Conservation (phyloP, 1,140 invertebrate species). For the Bombus consobrinus region DNA sequence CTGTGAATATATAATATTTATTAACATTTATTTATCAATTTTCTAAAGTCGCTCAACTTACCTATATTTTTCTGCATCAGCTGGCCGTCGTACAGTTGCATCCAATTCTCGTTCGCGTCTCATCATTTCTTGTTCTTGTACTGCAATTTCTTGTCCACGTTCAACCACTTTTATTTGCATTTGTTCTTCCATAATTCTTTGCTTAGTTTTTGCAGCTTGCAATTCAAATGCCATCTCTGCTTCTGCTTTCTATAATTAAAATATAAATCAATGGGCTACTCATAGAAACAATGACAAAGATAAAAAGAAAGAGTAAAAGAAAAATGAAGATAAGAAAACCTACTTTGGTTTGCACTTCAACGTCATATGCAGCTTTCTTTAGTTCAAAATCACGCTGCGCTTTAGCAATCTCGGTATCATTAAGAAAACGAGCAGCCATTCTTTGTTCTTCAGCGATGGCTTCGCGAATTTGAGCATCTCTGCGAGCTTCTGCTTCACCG, state of each 20-base stretch:
- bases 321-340: conserved; percentile 54
- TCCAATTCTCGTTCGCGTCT: conserved; percentile 94
- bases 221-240: conserved; percentile 97
- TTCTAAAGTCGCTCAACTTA: conserved; percentile 49
- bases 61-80: conserved; percentile 96
- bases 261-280: neutral
- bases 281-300: neutral
- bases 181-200: conserved; percentile 97
- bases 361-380: conserved; percentile 98
- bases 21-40: neutral
- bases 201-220: conserved; percentile 97
- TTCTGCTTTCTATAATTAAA: conserved; percentile 89
- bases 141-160: conserved; percentile 94
- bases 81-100: conserved; percentile 94
- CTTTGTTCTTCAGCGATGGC: conserved; percentile 97
- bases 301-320: conserved; percentile 20
- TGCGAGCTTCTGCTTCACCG: conserved; percentile 96
- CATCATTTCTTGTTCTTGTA: conserved; percentile 95
- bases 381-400: conserved; percentile 97
- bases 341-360: conserved; percentile 97
- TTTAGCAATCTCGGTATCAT: conserved; percentile 98
- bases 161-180: conserved; percentile 98
- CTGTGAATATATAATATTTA: conserved; percentile 73
- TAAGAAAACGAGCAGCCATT: conserved; percentile 94
- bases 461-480: conserved; percentile 95